phyloP scores from a whole-genome alignment of 2,888 invertebrate genomes.

The Heteropelma amictum region DNA sequence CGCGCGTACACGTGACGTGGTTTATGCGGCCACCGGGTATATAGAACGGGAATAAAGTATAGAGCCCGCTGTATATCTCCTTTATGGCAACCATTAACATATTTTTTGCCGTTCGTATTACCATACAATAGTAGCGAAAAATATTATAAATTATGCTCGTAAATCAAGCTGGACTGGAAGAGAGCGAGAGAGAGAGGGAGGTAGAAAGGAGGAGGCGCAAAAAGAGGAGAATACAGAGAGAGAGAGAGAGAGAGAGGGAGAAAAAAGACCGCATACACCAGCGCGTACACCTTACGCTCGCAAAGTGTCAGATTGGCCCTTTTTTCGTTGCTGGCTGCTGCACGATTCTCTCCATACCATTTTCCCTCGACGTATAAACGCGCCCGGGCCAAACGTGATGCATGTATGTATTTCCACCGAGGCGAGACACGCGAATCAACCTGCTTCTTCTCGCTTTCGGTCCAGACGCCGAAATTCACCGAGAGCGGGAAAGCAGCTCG shows the following conservation, averaged over 20 bases:
- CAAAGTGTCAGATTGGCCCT: not conserved
- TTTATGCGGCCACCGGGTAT: slow-evolving; percentile 72
- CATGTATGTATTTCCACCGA: too few species aligned
- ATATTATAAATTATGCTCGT: slow-evolving; percentile 77
- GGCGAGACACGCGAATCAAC: slow-evolving; percentile 14
- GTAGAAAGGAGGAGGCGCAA: slow-evolving; percentile 26
- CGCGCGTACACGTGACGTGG: slow-evolving; percentile 59
- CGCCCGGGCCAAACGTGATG: too few species aligned
- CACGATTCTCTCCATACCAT: not conserved
- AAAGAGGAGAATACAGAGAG: slow-evolving; percentile 38
- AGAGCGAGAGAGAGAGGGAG: slow-evolving; percentile 58
- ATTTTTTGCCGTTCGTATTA: slow-evolving; percentile 76
- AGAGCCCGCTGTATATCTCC: slow-evolving; percentile 74
- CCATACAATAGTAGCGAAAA: slow-evolving; percentile 77
- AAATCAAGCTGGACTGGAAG: slow-evolving; percentile 70
- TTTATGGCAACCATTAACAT: slow-evolving; percentile 77
- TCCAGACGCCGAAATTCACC: slow-evolving; percentile 4
- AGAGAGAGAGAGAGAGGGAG: not conserved
- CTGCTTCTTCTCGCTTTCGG: too few species aligned
- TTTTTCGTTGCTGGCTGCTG: not conserved
- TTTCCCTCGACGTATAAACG: not conserved
- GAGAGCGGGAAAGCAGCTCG: not conserved
- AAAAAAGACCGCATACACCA: too few species aligned
- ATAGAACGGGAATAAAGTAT: slow-evolving; percentile 74
- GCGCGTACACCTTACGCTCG: slow-evolving; percentile 22